phyloP scores from a whole-genome alignment of 64 coral and sea anemone genomes.

The Pocillopora damicornis region DNA sequence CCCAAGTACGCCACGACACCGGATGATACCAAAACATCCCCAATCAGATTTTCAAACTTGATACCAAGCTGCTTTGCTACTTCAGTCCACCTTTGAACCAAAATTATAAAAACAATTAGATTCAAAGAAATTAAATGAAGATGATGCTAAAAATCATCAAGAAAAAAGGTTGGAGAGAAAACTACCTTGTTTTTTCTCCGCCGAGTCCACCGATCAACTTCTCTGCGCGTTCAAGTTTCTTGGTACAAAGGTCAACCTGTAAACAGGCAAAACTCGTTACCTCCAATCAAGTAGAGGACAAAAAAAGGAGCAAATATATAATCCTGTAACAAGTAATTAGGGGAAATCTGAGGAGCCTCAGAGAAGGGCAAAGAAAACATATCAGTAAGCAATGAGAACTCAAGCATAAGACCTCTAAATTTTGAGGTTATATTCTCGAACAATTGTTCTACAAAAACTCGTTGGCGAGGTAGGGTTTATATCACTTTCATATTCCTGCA shows the following conservation, averaged over 20 bases:
- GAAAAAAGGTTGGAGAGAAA: neutral
- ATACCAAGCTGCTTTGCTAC: slow-evolving; percentile 90
- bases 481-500: too few relatives aligned
- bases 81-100: slow-evolving; percentile 74
- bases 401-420: too few relatives aligned
- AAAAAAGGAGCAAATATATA: neutral
- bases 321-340: neutral
- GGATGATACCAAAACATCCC: slow-evolving; percentile 91
- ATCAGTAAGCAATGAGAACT: too few relatives aligned
- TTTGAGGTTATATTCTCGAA: too few relatives aligned
- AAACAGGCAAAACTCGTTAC: neutral
- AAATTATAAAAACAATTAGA: too few relatives aligned
- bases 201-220: slow-evolving; percentile 96
- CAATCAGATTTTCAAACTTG: slow-evolving; percentile 84
- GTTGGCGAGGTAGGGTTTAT: too few relatives aligned
- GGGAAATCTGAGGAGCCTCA: too few relatives aligned
- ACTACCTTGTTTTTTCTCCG: slow-evolving; percentile 94
- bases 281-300: neutral
- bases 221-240: slow-evolving; percentile 97
- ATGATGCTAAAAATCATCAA: neutral
- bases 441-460: too few relatives aligned
- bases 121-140: neutral
- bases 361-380: too few relatives aligned
- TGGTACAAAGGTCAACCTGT: slow-evolving; percentile 96
- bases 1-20: slow-evolving; percentile 92